Conservation (phyloP, 2,888 invertebrate species). For the Nipponacmea schrenckii region DNA sequence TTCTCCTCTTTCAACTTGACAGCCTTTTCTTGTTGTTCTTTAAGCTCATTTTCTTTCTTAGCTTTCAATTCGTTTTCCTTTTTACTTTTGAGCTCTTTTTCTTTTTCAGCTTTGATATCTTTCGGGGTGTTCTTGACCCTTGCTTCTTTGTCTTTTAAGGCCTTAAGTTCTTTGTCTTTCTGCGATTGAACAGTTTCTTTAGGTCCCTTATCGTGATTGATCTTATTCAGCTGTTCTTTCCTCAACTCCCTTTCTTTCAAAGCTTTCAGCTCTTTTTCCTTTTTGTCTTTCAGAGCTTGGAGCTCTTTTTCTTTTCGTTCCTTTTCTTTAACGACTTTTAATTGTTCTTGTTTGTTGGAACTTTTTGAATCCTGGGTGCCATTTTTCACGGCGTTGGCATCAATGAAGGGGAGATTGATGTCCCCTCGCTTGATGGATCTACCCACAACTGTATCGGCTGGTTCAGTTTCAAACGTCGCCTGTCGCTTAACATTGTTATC, state of each 20-base stretch:
- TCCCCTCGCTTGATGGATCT: slow-evolving; percentile 27
- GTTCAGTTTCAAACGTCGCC: slow-evolving; percentile 46
- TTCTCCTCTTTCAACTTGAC: neutral
- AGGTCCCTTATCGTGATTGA: neutral
- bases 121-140: neutral
- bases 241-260: neutral
- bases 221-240: neutral
- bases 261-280: neutral
- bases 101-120: neutral
- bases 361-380: neutral
- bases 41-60: neutral
- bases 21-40: neutral
- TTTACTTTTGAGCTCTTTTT: slow-evolving; percentile 4
- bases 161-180: neutral
- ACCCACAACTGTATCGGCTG: slow-evolving; percentile 19
- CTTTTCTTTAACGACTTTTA: slow-evolving; percentile 15
- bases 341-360: slow-evolving; percentile 18
- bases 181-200: neutral
- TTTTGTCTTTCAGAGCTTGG: neutral
- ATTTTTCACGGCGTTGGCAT: neutral
- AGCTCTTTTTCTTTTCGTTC: neutral
- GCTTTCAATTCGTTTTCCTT: neutral
- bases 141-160: neutral
- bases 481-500: slow-evolving; percentile 22
- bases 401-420: slow-evolving; percentile 29